Evolutionary conservation across 2,888 invertebrate species (phyloP).

Genomic region (Drosophila setosimentum): DNA sequence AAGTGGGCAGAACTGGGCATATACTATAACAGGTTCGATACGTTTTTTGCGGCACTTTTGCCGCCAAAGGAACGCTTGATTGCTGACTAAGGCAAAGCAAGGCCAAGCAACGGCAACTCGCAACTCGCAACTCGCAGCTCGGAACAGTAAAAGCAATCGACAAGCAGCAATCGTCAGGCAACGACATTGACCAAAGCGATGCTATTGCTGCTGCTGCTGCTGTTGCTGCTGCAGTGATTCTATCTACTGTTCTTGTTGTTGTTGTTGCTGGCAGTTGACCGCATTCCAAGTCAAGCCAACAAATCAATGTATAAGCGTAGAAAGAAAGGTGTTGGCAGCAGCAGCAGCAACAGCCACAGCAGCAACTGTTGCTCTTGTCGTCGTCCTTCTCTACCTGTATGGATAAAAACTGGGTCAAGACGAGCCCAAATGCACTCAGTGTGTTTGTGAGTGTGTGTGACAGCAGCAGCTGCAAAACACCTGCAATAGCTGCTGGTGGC

Average conservation of each 20-base stretch:
- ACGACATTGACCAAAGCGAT: slow-evolving; percentile 71
- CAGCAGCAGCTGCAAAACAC: slow-evolving; percentile 54
- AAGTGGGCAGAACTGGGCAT: slow-evolving; percentile 2
- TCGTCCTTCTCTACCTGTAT: slow-evolving; percentile 57
- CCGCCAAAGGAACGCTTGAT: slow-evolving; percentile 74
- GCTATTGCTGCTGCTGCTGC: slow-evolving; percentile 29
- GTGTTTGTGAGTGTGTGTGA: slow-evolving; percentile 15
- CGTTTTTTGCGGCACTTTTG: slow-evolving; percentile 74
- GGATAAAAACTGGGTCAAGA: slow-evolving; percentile 55
- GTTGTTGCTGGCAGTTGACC: slow-evolving; percentile 63
- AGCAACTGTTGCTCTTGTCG: slow-evolving; percentile 28
- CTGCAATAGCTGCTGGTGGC: slow-evolving; percentile 46
- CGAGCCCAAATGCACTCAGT: slow-evolving; percentile 47
- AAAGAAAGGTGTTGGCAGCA: slow-evolving; percentile 67
- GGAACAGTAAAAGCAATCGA: slow-evolving; percentile 27
- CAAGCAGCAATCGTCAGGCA: slow-evolving; percentile 30
- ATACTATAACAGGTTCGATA: slow-evolving; percentile 73
- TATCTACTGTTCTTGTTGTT: slow-evolving; percentile 23
- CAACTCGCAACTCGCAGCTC: slow-evolving; percentile 37
- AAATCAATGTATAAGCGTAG: slow-evolving; percentile 72
- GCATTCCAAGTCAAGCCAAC: slow-evolving; percentile 67
- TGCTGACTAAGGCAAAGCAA: slow-evolving; percentile 71
- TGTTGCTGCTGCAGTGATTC: slow-evolving; percentile 34
- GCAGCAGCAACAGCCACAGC: slow-evolving; percentile 22
- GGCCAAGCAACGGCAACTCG: slow-evolving; percentile 72